Percentiles rank a stretch among this genome's conserved stretches.
phyloP scores from a whole-genome alignment of 2,797 vertebrate species.

The Micropoecilia bifurca region DNA sequence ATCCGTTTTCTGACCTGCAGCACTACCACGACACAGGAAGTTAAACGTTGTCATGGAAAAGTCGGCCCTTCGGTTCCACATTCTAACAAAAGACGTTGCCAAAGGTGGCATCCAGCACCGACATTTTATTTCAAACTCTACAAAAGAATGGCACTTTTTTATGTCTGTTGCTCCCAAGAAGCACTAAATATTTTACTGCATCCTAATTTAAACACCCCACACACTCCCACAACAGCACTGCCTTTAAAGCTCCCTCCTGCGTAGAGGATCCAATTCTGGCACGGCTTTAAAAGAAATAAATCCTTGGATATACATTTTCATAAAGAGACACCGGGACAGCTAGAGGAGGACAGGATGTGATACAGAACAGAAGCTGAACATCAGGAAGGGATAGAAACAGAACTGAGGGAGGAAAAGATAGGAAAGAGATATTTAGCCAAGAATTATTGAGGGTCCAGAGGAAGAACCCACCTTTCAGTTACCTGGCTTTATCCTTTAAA shows the following conservation, averaged over 20 bases:
- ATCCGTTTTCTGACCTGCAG: constrained; percentile 53
- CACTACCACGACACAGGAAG: not conserved
- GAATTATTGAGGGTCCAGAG: constrained; percentile 38
- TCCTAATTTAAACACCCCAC: constrained; percentile 41
- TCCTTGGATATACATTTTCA: constrained; percentile 58
- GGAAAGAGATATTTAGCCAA: constrained; percentile 44
- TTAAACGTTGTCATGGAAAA: not conserved
- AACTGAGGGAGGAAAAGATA: not conserved
- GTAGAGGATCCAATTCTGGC: constrained; percentile 56
- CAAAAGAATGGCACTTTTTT: constrained; percentile 7
- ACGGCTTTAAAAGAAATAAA: constrained; percentile 58
- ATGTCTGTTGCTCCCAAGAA: constrained; percentile 35
- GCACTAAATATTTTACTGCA: constrained; percentile 62
- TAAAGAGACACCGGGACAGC: constrained; percentile 31
- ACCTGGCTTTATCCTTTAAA: constrained; percentile 61
- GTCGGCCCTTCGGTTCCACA: constrained; percentile 2
- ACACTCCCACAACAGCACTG: constrained; percentile 32
- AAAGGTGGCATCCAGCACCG: not conserved
- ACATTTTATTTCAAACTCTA: constrained; percentile 23
- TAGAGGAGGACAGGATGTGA: constrained; percentile 16
- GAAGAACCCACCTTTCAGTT: constrained; percentile 53
- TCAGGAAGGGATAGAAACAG: constrained; percentile 15
- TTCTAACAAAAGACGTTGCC: not conserved
- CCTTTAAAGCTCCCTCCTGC: constrained; percentile 44
- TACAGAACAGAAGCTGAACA: constrained; percentile 11